phyloP scores from a whole-genome alignment of 2,888 invertebrate genomes.

The Aplocera efformata region DNA sequence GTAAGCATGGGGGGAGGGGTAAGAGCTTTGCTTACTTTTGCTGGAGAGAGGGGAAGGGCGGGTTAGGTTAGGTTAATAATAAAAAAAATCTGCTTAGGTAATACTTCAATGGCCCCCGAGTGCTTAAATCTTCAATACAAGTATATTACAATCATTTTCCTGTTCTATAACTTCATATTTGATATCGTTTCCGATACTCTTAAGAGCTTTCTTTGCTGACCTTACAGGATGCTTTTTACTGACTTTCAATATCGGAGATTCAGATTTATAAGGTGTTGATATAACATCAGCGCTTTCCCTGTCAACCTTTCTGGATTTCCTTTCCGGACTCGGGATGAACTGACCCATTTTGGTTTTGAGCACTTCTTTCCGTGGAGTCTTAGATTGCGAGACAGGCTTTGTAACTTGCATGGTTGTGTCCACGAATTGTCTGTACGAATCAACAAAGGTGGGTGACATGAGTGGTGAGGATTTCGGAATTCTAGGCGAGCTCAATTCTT shows the following conservation, averaged over 20 bases:
- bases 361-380: conserved; percentile 32
- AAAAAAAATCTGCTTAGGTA: too few relatives aligned
- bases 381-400: conserved; percentile 1
- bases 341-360: conserved; percentile 58
- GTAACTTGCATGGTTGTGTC: conserved; percentile 32
- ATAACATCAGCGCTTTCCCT: conserved; percentile 12
- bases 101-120: background rate
- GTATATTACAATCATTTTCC: conserved; percentile 65
- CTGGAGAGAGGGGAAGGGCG: too few relatives aligned
- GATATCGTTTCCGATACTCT: conserved; percentile 26
- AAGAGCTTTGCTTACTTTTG: too few relatives aligned
- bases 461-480: conserved; percentile 5
- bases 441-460: conserved; percentile 48
- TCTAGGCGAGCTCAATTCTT: conserved; percentile 7
- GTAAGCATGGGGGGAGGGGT: too few relatives aligned
- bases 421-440: conserved; percentile 57
- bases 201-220: conserved; percentile 14
- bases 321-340: conserved; percentile 37
- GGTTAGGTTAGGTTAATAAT: too few relatives aligned
- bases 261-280: background rate
- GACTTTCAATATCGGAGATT: too few relatives aligned
- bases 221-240: conserved; percentile 20
- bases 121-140: conserved; percentile 54
- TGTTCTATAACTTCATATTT: conserved; percentile 62
- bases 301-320: conserved; percentile 10